A percentile compares a stretch with the other conserved stretches of the same genome.
phyloP scores from a whole-genome alignment of 2,113 vertebrate genomes.

The Paratilapia polleni region DNA sequence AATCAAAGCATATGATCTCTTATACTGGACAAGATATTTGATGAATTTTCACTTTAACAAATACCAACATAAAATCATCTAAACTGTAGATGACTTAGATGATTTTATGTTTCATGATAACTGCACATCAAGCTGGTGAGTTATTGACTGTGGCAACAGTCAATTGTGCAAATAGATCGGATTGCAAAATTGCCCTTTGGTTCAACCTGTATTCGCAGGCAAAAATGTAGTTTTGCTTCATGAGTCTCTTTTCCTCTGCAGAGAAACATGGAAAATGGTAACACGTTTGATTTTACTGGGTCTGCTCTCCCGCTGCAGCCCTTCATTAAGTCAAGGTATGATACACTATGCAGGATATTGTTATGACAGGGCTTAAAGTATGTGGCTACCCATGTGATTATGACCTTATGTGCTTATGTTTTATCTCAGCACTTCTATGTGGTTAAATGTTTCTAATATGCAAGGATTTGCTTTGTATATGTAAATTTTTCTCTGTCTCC shows the following conservation, averaged over 20 bases:
- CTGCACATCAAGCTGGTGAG: too few relatives aligned
- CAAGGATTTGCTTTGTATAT: background rate
- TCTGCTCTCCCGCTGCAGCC: constrained; percentile 41
- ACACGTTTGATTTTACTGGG: background rate
- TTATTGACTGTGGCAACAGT: background rate
- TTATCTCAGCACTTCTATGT: background rate
- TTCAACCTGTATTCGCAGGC: background rate
- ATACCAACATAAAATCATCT: background rate
- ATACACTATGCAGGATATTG: background rate
- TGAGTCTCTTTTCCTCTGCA: background rate
- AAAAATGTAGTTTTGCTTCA: background rate
- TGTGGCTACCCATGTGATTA: background rate
- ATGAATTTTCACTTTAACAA: background rate
- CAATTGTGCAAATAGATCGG: background rate
- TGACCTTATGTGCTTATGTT: background rate
- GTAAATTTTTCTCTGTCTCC: background rate
- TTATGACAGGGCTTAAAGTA: fast-evolving
- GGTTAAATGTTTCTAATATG: background rate
- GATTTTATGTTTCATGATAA: too few relatives aligned
- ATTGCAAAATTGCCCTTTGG: background rate
- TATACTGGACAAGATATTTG: too few relatives aligned
- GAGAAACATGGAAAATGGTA: constrained; percentile 30
- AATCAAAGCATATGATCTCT: background rate
- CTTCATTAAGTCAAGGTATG: constrained; percentile 56
- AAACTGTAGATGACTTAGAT: too few relatives aligned